These are phyloP conservation scores for Conus canariensis DNA, from an alignment of 2,888 invertebrate species.

Conservation along the genomic window DNA sequence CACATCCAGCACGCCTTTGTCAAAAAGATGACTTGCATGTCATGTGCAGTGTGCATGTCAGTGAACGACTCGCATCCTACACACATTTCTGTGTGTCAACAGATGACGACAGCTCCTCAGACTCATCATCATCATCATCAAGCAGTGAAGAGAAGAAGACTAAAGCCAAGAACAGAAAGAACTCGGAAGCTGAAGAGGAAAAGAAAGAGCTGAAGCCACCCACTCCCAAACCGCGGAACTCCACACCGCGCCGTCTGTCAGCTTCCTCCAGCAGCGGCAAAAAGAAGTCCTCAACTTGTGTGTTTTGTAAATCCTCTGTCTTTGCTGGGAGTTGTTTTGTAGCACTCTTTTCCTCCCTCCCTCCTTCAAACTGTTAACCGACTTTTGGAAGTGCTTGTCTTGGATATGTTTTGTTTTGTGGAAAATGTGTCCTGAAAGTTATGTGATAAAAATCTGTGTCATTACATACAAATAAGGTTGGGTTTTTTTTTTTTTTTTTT, in stretches of 20 bases:
- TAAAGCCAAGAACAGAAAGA: too few species aligned
- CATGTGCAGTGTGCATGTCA: background rate
- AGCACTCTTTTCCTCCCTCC: background rate
- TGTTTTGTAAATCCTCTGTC: background rate
- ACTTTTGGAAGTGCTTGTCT: too few species aligned
- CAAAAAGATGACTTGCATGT: background rate
- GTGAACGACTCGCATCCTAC: too few species aligned
- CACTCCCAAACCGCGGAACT: conserved; percentile 25
- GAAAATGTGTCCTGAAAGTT: too few species aligned
- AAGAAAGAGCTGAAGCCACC: conserved; percentile 33
- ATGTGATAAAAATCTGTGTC: too few species aligned
- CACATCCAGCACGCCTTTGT: too few species aligned
- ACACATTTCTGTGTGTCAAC: background rate
- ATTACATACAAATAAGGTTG: too few species aligned
- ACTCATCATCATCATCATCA: conserved; percentile 19
- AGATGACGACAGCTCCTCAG: conserved; percentile 35
- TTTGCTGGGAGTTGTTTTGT: background rate
- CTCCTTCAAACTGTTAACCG: background rate
- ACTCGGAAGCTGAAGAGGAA: conserved; percentile 8
- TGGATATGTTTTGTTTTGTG: too few species aligned
- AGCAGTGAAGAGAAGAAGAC: conserved; percentile 20
- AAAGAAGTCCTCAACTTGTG: conserved; percentile 36
- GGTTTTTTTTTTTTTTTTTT: background rate
- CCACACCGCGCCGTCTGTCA: background rate
- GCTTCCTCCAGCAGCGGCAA: background rate